These are phyloP conservation scores for Lanius collurio DNA, from an alignment of 2,113 vertebrate genomes.

Conservation along the genomic window DNA sequence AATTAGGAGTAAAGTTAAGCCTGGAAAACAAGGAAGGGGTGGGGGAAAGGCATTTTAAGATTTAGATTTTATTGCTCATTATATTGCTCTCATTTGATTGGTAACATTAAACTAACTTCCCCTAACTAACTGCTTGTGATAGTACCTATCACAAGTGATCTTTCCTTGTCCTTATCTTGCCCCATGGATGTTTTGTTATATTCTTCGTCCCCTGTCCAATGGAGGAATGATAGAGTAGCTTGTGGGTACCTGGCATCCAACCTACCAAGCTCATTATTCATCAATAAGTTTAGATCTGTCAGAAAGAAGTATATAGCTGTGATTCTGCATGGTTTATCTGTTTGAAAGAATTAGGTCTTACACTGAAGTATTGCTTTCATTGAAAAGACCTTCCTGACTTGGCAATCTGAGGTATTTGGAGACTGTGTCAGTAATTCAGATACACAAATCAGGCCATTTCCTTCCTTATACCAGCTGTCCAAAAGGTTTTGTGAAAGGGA, in stretches of 20 bases:
- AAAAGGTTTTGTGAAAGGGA: not conserved
- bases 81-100: not conserved
- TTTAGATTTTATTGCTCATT: not conserved
- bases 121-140: not conserved
- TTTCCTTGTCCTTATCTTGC: not conserved
- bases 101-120: not conserved
- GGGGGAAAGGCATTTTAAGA: not conserved
- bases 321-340: not conserved
- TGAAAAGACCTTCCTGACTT: conserved; percentile 12
- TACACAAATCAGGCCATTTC: not conserved
- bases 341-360: not conserved
- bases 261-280: not conserved
- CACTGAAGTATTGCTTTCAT: not conserved
- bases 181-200: not conserved
- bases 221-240: not conserved
- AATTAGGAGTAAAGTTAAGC: not conserved
- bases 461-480: not conserved
- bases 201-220: not conserved
- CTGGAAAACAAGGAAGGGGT: not conserved
- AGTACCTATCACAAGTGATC: not conserved
- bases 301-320: not conserved
- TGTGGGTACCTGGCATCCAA: not conserved
- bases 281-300: not conserved
- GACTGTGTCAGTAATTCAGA: not conserved
- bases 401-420: not conserved